These are phyloP conservation scores for Sericinus montela DNA, from an alignment of 2,888 invertebrate genomes.

Conservation along the genomic window DNA sequence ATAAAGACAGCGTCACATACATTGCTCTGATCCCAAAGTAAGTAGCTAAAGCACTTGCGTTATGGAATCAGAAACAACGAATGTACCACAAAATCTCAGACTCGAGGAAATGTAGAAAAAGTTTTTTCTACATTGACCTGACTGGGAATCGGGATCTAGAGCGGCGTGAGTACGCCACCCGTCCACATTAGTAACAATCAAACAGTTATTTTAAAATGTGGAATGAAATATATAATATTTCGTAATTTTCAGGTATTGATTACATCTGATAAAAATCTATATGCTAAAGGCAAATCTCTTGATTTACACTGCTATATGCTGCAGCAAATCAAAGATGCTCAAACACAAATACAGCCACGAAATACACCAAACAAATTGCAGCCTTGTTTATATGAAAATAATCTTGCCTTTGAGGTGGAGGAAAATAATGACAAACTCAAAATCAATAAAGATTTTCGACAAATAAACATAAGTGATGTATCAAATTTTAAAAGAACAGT, in stretches of 20 bases:
- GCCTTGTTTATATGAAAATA: neutral
- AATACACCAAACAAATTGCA: neutral
- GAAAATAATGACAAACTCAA: neutral
- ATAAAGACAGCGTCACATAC: no score
- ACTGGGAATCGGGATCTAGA: no score
- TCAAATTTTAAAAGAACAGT: neutral
- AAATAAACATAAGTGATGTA: neutral
- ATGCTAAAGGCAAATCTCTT: neutral
- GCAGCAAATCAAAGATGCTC: conserved; percentile 1
- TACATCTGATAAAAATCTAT: conserved; percentile 1
- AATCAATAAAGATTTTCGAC: neutral
- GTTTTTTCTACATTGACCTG: no score
- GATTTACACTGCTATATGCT: conserved; percentile 3
- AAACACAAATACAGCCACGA: neutral
- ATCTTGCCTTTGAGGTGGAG: neutral
- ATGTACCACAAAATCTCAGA: no score
- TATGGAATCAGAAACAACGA: no score
- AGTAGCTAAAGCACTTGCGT: no score
- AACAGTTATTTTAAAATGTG: no score
- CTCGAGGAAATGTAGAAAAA: no score
- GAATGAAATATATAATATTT: no score
- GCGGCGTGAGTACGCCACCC: no score
- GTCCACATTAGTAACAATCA: no score
- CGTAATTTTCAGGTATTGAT: conserved; percentile 6
- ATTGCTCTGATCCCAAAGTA: no score